Evolutionary conservation across 1,140 invertebrate genomes (phyloP), one percentile per base, ranked within the genome.

Genomic region (Cyrtorhinus lividipennis): DNA sequence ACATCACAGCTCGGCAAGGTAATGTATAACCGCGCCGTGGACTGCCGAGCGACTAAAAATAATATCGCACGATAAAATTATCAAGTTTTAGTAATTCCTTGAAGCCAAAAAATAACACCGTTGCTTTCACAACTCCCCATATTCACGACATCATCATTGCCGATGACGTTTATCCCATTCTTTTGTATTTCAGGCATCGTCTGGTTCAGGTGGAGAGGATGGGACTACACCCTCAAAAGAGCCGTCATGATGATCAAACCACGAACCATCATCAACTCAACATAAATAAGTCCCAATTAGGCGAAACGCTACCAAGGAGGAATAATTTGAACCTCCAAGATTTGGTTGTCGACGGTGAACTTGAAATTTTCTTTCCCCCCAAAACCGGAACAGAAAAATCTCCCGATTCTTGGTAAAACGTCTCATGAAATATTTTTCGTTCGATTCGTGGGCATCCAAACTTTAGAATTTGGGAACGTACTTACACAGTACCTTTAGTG

Each of bases 121-220:
- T n/a, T n/a, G n/a, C n/a, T n/a, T n/a, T n/a, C n/a, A n/a, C n/a
- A n/a, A n/a, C n/a, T n/a, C n/a, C n/a, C n/a, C n/a, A n/a, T n/a
- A n/a, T n/a, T n/a, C n/a, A n/a, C n/a, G n/a, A n/a, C n/a, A n/a
- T n/a, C n/a, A n/a, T n/a, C n/a, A n/a, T n/a, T n/a, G n/a, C n/a
- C n/a, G n/a, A n/a, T n/a, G n/a, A n/a, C n/a, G n/a, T n/a, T n/a
- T n/a, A n/a, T n/a, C n/a, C n/a, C n/a, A n/a, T n/a, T n/a, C n/a
- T n/a, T n/a, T n/a, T n/a, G n/a, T n/a, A n/a, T 72, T 71, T 24
- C 72, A 88, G 86, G 87, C 68, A 92, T 93, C 66, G 90, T 93
- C 2, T 92, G 90, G 90, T 93, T 92, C 81, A 83, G 89, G 67
- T 93, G 90, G 90, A 83, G 88, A 78, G 90, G 90, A 60, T 92